Evolutionary conservation across 2,888 invertebrate species (phyloP).

Genomic region (Acheta domesticus): DNA sequence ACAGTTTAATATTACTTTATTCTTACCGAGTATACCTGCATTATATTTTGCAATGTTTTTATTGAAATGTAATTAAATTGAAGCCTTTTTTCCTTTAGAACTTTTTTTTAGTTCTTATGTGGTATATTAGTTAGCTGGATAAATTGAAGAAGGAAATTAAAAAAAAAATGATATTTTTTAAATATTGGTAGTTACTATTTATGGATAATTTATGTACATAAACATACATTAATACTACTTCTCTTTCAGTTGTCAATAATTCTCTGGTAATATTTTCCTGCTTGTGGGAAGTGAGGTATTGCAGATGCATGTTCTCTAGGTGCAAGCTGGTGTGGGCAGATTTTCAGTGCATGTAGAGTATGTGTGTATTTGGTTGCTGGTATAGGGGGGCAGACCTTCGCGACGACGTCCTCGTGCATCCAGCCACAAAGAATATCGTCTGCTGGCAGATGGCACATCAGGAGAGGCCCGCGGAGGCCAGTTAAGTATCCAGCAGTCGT

Average conservation of each 20-base stretch:
- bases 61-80: neutral
- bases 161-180: neutral
- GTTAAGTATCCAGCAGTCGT: conserved; percentile 33
- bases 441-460: conserved; percentile 32
- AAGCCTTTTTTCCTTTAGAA: neutral
- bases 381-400: conserved; percentile 19
- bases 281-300: neutral
- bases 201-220: no score
- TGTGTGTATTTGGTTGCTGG: conserved; percentile 11
- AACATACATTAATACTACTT: no score
- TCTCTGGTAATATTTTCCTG: neutral
- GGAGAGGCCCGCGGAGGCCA: conserved; percentile 30
- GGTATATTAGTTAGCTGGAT: no score
- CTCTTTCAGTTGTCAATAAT: no score
- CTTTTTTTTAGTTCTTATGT: neutral
- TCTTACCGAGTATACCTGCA: no score
- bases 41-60: neutral
- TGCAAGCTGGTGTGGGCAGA: conserved; percentile 23
- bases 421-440: conserved; percentile 35
- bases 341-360: conserved; percentile 26
- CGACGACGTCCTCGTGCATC: conserved; percentile 27
- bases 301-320: neutral
- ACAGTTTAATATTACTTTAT: no score
- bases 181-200: no score
- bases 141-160: no score